Percentiles rank a stretch among this genome's conserved stretches.
Conservation (phyloP, 2,888 invertebrate species). For the Himalopsyche japonica region DNA sequence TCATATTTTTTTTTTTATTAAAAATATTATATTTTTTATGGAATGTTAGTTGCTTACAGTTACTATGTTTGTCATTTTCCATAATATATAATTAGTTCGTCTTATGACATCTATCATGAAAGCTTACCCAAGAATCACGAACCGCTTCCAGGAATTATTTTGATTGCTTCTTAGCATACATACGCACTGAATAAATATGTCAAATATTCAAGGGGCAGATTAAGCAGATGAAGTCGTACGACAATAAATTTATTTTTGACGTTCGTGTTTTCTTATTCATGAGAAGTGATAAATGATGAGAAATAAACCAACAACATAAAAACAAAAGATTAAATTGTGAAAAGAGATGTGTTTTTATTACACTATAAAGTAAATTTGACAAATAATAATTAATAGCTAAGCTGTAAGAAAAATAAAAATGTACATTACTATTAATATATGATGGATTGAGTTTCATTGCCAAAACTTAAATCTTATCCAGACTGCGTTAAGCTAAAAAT, state of each 20-base stretch:
- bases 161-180: not conserved
- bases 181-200: not conserved
- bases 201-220: not conserved
- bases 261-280: not conserved
- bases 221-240: not conserved
- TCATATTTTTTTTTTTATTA: too few relatives aligned
- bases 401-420: too few relatives aligned
- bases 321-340: not conserved
- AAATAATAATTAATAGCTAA: too few relatives aligned
- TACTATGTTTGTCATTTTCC: not conserved
- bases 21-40: not conserved
- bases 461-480: too few relatives aligned
- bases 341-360: too few relatives aligned
- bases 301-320: not conserved
- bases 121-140: not conserved
- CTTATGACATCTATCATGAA: not conserved
- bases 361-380: too few relatives aligned
- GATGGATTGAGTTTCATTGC: too few relatives aligned
- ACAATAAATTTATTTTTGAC: not conserved
- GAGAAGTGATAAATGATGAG: not conserved
- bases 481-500: too few relatives aligned
- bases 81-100: not conserved
- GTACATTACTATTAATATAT: too few relatives aligned
- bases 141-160: not conserved
- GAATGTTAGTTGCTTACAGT: not conserved